Evolutionary conservation across 2,797 vertebrate genomes (phyloP), one percentile per base, ranked within the genome.

Genomic region (Semaprochilodus insignis): DNA sequence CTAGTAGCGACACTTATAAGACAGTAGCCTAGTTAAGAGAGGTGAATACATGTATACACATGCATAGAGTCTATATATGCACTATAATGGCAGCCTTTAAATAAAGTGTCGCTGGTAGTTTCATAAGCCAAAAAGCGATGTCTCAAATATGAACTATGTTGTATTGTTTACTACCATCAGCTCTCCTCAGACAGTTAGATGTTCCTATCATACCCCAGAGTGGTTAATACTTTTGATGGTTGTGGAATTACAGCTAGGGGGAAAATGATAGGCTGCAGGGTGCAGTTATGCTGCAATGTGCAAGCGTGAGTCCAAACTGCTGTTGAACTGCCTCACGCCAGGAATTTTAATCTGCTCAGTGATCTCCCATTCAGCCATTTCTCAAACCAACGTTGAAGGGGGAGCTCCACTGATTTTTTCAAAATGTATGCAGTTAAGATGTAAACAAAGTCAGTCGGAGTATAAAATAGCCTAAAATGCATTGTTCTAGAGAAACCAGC

Each of bases 301-400:
- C 59, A 63, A n/a, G 25, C 44, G 80, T 25, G 27, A 36, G 23
- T 21, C 40, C 51, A 51, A 72, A 87, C 80, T 85, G 85, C 25
- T 36, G 85, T 92, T 86, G 91, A 91, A 93, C 90, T 88, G 88
- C 91, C 90, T 90, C 87, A 91, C 91, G 91, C 89, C 87, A 93
- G 90, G 93, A 94, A 94, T 94, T 91, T 94, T 93, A 93, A 95
- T 94, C 94, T 92, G 90, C 87, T 92, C 87, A 87, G 88, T 84
- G 91, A 90, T 91, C 86, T 87, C 85, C 78, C 88, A 81, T 88
- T 91, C 87, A 80, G 80, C 89, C 90, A 89, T 78, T 91, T 94
- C 92, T 92, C 93, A 87, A 91, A 88, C 88, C 89, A 87, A 92
- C 87, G 90, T 87, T 89, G 94, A 44, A 48, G 44, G 44, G 40